phyloP scores from a whole-genome alignment of 92 coral and sea anemone genomes.

The Umimayanthus kanabou region DNA sequence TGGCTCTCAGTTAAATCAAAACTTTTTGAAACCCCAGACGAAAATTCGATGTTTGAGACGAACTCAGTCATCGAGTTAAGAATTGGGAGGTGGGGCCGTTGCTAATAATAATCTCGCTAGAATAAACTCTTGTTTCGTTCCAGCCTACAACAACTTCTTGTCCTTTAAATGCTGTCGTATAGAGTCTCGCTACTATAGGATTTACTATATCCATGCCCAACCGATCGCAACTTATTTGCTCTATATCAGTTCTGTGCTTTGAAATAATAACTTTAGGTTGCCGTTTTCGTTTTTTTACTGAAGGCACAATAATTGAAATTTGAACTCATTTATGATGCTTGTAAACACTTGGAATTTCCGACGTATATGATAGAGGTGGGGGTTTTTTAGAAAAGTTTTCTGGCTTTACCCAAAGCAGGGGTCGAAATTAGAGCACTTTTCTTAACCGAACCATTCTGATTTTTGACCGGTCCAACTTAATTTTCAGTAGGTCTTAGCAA shows the following conservation, averaged over 20 bases:
- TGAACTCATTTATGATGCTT: not conserved
- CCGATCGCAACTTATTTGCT: not conserved
- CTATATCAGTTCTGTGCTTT: not conserved
- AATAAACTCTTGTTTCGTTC: not conserved
- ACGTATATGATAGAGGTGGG: no score
- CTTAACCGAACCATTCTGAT: no score
- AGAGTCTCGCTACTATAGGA: not conserved
- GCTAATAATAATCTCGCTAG: not conserved
- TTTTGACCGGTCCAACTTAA: no score
- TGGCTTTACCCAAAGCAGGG: no score
- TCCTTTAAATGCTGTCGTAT: not conserved
- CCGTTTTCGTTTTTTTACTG: not conserved
- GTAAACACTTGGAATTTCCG: no score
- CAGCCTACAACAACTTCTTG: slow-evolving; percentile 3
- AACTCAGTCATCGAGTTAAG: not conserved
- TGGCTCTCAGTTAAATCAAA: not conserved
- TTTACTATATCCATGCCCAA: not conserved
- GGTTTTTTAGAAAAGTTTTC: no score
- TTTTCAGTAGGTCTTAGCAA: no score
- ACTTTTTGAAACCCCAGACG: not conserved
- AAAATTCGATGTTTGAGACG: not conserved
- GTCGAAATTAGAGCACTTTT: no score
- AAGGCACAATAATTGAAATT: not conserved
- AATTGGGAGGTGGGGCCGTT: no score
- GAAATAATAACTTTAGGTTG: not conserved